Evolutionary conservation across 2,113 vertebrate species (phyloP), one percentile per base, ranked within the genome.

Genomic region (Dicaeum eximium): DNA sequence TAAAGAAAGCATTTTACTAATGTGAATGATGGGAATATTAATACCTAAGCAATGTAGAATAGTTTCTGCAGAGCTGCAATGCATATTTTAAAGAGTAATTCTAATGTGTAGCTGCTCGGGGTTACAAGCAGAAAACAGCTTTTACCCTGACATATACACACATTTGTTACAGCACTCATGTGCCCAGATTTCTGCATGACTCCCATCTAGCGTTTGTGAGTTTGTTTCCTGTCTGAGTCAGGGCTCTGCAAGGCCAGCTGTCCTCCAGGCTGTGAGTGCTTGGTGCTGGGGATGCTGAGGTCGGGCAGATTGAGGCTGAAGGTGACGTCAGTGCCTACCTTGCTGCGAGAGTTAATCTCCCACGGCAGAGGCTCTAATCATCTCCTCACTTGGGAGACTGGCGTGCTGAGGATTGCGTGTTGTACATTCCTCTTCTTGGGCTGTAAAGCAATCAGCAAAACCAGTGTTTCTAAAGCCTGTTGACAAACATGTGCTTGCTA

Each of bases 251-350:
- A 81, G 94, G 92, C 75, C 84, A 85, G 71, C 92, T 92, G 83
- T 94, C 58, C 64, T 15, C 58, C 27, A 17, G 73, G 24, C 69
- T 71, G 45, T 1, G 30, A 65, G 67, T 2, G 9, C 28, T 4
- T 27, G 57, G 51, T 67, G 35, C 61, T 65, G 73, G 53, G 20
- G 74, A 87, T 64, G 53, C 47, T 42, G 81, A 95, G 89, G 79
- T 91, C 78, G 92, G 96, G 65, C 86, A 93, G 97, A 98, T 97
- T 97, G 97, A 98, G 96, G 96, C 97, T 97, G 97, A 80, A 93
- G 64, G 97, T 97, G 96, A 98, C 93, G 92, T 98, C 97, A 98
- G 95, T 78, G 69, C 82, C 88, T 95, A 97, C 97, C 97, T 98
- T 97, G 96, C 96, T 82, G 74, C 18, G 91, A 97, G 94, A 96